These are phyloP conservation scores for Heliconius eleuchia DNA, from an alignment of 1,140 invertebrate species.

Conservation along the genomic window DNA sequence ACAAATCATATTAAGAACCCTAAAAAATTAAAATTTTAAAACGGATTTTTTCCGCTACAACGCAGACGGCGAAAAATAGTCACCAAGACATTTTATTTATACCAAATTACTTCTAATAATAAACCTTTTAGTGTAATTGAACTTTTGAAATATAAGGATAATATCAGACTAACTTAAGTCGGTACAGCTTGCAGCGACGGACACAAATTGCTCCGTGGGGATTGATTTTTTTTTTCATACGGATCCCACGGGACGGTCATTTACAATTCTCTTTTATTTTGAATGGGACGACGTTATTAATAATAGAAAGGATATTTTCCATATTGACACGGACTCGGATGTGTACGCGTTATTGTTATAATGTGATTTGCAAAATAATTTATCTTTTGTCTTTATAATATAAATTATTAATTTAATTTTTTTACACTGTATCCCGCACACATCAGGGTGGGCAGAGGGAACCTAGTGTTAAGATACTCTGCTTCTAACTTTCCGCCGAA, in stretches of 20 bases:
- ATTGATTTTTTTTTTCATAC: slow-evolving; percentile 49
- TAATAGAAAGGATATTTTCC: slow-evolving; percentile 48
- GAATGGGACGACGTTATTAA: slow-evolving; percentile 49
- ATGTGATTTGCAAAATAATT: neutral
- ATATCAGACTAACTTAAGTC: too few relatives aligned
- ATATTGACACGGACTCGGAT: slow-evolving; percentile 18
- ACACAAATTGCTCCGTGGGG: slow-evolving; percentile 46
- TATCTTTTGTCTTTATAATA: neutral
- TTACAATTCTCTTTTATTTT: slow-evolving; percentile 60
- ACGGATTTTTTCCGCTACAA: too few relatives aligned
- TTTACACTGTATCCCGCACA: neutral
- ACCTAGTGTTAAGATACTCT: neutral
- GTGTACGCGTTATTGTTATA: neutral
- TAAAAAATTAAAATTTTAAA: neutral
- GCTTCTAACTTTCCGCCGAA: too few relatives aligned
- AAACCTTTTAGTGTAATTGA: slow-evolving; percentile 20
- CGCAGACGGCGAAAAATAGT: too few relatives aligned
- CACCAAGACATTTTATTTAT: too few relatives aligned
- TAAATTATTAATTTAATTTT: neutral
- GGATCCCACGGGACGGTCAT: slow-evolving; percentile 49
- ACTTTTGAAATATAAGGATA: too few relatives aligned
- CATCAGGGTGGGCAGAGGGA: neutral
- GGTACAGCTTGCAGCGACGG: slow-evolving; percentile 25
- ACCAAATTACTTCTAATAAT: neutral
- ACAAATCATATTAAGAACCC: neutral